Percentiles rank a stretch among this genome's conserved stretches.
These are phyloP conservation scores for Colletes latitarsis DNA, from an alignment of 1,140 invertebrate genomes.

Conservation along the genomic window DNA sequence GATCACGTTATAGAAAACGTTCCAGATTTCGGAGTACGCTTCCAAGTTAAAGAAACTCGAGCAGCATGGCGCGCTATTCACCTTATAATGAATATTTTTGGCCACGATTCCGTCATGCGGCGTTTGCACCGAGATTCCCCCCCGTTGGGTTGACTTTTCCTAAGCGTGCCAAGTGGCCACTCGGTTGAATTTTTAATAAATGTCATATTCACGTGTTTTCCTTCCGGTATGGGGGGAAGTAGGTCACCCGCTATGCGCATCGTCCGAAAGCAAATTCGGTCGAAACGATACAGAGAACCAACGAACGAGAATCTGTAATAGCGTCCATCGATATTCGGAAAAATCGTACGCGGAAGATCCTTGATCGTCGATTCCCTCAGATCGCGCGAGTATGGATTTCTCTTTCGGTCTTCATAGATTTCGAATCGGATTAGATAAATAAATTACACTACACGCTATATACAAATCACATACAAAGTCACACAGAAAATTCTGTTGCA, in stretches of 20 bases:
- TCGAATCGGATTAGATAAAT: no score
- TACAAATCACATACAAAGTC: no score
- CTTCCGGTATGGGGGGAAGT: constrained; percentile 21
- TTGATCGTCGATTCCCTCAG: no score
- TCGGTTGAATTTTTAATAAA: constrained; percentile 58
- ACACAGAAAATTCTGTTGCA: no score
- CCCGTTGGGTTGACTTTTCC: background rate
- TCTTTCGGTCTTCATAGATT: no score
- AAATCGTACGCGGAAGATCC: background rate
- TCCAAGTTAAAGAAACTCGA: no score
- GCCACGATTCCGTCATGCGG: constrained; percentile 19
- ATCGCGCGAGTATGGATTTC: no score
- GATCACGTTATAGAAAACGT: no score
- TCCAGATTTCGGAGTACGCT: background rate
- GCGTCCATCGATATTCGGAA: background rate
- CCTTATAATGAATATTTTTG: constrained; percentile 37
- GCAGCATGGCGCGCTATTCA: background rate
- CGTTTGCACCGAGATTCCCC: constrained; percentile 1
- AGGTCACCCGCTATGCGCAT: constrained; percentile 20
- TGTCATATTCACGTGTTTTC: constrained; percentile 48
- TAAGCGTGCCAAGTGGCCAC: constrained; percentile 45
- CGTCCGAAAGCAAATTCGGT: constrained; percentile 32
- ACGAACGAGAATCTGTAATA: background rate
- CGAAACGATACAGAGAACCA: constrained; percentile 4
- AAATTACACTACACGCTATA: no score